Conservation (phyloP, 1,140 invertebrate species). For the Tetramorium parvispinum region DNA sequence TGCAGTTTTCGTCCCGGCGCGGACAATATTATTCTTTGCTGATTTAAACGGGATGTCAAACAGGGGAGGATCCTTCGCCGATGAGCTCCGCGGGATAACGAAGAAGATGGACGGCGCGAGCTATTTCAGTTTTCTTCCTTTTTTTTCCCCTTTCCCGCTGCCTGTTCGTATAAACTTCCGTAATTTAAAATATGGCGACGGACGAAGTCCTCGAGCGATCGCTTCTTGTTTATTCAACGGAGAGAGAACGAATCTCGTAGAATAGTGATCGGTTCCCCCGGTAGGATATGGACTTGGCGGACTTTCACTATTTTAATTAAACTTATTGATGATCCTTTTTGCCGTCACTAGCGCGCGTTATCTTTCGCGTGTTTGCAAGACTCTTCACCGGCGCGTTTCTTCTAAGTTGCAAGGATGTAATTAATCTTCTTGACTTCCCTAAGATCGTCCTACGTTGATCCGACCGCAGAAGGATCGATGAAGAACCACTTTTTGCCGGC, state of each 20-base stretch:
- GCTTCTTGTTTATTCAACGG: constrained; percentile 43
- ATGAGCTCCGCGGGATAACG: constrained; percentile 28
- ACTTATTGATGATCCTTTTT: constrained; percentile 53
- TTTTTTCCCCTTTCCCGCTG: not conserved
- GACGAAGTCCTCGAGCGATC: constrained; percentile 21
- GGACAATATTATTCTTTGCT: constrained; percentile 53
- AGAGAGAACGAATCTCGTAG: constrained; percentile 9
- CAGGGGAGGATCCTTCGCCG: constrained; percentile 21
- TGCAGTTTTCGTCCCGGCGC: constrained; percentile 7
- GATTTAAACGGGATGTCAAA: constrained; percentile 55
- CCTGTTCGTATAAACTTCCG: constrained; percentile 28
- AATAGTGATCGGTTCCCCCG: not conserved
- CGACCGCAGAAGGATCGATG: constrained; percentile 38
- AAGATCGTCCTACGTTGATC: constrained; percentile 51
- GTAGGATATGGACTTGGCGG: not conserved
- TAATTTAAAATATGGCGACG: constrained; percentile 53
- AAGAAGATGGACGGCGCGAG: constrained; percentile 41
- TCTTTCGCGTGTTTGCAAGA: constrained; percentile 41
- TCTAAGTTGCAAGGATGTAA: constrained; percentile 45
- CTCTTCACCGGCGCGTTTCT: constrained; percentile 30
- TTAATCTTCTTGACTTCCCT: constrained; percentile 57
- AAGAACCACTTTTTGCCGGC: constrained; percentile 36
- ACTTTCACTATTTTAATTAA: constrained; percentile 60
- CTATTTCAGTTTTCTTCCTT: not conserved
- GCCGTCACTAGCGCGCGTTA: not conserved